Percentiles rank a stretch among this genome's conserved stretches.
Conservation (phyloP, 2,888 invertebrate genomes). For the Lasiommata megera region DNA sequence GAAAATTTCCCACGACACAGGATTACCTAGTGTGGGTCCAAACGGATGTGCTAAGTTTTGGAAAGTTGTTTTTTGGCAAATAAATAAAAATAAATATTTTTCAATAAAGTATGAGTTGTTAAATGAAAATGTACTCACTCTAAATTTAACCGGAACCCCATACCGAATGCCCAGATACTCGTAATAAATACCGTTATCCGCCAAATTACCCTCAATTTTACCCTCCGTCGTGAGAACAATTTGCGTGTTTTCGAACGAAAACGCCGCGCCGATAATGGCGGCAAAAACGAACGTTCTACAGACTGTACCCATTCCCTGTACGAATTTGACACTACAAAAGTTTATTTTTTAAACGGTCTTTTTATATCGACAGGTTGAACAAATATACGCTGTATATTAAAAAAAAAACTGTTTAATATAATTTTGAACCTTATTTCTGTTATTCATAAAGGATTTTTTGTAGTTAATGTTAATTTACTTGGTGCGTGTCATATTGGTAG, state of each 20-base stretch:
- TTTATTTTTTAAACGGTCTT: neutral
- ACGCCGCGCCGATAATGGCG: slow-evolving; percentile 34
- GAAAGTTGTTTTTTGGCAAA: neutral
- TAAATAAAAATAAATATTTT: neutral
- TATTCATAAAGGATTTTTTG: neutral
- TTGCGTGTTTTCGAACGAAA: slow-evolving; percentile 44
- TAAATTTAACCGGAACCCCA: slow-evolving; percentile 57
- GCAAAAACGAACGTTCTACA: slow-evolving; percentile 39
- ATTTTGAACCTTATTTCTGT: slow-evolving; percentile 7
- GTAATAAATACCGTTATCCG: slow-evolving; percentile 55
- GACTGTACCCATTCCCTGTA: slow-evolving; percentile 25
- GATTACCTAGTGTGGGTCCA: no score
- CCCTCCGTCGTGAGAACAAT: slow-evolving; percentile 62
- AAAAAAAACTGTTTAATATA: neutral
- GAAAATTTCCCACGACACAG: no score
- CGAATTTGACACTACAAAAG: slow-evolving; percentile 13
- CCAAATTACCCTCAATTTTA: slow-evolving; percentile 59
- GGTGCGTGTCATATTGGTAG: slow-evolving; percentile 20
- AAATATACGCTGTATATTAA: slow-evolving; percentile 1
- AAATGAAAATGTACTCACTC: slow-evolving; percentile 47
- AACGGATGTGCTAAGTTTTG: no score
- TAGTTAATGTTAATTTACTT: neutral
- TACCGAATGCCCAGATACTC: slow-evolving; percentile 68
- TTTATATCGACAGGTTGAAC: slow-evolving; percentile 20
- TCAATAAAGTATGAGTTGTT: no score